These are phyloP conservation scores for Dipus sagitta DNA, from an alignment of 2,797 vertebrate species.

Conservation along the genomic window DNA sequence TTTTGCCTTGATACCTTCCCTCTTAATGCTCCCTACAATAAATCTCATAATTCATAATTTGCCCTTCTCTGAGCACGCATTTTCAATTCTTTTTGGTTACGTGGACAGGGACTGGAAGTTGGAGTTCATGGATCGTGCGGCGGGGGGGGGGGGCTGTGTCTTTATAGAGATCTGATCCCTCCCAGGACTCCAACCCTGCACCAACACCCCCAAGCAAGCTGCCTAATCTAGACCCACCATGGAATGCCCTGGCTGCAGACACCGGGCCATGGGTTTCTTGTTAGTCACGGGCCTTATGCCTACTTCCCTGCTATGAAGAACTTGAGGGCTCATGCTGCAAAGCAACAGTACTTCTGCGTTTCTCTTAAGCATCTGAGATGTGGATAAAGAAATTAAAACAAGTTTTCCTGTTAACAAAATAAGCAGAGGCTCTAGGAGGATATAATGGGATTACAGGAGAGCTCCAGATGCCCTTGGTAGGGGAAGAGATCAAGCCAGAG, in stretches of 20 bases:
- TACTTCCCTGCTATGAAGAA: neutral
- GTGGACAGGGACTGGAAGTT: too few relatives aligned
- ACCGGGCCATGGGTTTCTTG: too few relatives aligned
- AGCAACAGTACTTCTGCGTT: neutral
- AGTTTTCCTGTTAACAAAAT: conserved; percentile 14
- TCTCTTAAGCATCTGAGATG: neutral
- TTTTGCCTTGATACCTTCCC: too few relatives aligned
- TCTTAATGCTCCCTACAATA: too few relatives aligned
- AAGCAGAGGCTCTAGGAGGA: neutral
- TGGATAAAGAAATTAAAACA: neutral
- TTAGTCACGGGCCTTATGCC: neutral
- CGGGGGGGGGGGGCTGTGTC: too few relatives aligned
- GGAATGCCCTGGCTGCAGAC: neutral
- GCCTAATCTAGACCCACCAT: neutral
- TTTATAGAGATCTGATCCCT: too few relatives aligned
- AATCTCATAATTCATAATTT: too few relatives aligned
- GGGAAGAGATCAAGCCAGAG: neutral
- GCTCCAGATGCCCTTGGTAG: neutral
- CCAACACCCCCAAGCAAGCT: neutral
- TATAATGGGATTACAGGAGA: neutral
- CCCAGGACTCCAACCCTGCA: too few relatives aligned
- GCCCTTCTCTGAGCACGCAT: too few relatives aligned
- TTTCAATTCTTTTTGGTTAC: too few relatives aligned
- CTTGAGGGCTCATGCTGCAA: neutral
- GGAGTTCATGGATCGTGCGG: too few relatives aligned